Conservation (phyloP, 2,113 vertebrate genomes). For the Dromaius novaehollandiae region DNA sequence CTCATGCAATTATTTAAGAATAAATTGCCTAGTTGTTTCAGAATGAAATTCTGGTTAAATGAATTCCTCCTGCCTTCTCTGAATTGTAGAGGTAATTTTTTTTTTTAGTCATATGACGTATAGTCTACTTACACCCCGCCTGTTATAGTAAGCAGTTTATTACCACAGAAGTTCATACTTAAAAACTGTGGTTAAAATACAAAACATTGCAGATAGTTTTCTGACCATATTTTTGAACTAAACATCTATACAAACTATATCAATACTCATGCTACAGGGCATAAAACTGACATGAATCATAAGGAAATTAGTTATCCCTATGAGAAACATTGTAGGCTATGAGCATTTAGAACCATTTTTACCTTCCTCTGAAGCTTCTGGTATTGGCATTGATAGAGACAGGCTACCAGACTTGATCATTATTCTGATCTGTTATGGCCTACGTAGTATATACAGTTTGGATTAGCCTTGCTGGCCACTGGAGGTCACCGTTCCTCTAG, state of each 20-base stretch:
- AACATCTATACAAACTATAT: background rate
- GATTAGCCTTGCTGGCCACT: background rate
- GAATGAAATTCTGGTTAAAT: background rate
- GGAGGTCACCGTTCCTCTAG: slow-evolving; percentile 12
- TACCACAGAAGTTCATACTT: background rate
- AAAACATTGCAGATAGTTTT: background rate
- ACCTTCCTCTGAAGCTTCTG: background rate
- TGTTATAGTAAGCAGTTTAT: background rate
- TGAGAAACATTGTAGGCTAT: background rate
- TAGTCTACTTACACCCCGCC: background rate
- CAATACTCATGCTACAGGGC: background rate
- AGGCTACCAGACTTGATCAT: background rate
- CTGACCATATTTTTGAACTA: background rate
- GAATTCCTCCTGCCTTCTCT: background rate
- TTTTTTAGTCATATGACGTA: background rate
- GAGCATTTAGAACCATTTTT: background rate
- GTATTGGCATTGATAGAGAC: background rate
- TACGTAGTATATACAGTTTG: background rate
- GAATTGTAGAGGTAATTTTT: background rate
- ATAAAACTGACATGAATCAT: background rate
- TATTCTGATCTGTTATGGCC: background rate
- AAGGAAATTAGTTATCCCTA: background rate
- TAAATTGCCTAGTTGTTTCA: background rate
- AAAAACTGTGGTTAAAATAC: background rate
- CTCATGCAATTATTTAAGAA: background rate